These are phyloP conservation scores for Gobiocypris rarus DNA, from an alignment of 2,113 vertebrate genomes.

Conservation along the genomic window DNA sequence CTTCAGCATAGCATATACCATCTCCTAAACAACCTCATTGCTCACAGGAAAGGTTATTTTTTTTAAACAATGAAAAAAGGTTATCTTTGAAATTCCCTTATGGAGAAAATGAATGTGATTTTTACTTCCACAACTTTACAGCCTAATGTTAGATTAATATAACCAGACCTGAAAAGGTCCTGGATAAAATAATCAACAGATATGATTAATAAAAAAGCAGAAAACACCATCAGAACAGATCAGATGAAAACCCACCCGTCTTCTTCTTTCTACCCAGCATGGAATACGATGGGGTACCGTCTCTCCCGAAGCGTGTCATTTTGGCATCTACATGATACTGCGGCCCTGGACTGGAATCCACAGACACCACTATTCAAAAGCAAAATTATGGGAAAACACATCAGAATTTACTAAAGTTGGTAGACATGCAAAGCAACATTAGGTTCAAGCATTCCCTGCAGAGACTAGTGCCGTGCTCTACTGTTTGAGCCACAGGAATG, in stretches of 20 bases:
- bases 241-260: slow-evolving; percentile 58
- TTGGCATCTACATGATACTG: slow-evolving; percentile 80
- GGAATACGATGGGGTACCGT: slow-evolving; percentile 82
- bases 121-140: neutral
- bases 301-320: slow-evolving; percentile 84
- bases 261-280: slow-evolving; percentile 78
- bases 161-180: neutral
- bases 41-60: neutral
- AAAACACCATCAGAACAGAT: slow-evolving; percentile 8
- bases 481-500: neutral
- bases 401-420: neutral
- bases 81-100: neutral
- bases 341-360: slow-evolving; percentile 85
- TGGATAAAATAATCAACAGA: neutral
- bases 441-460: neutral
- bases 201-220: neutral
- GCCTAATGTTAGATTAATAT: neutral
- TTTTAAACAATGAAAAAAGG: no score
- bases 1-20: neutral
- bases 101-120: neutral
- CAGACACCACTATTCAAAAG: slow-evolving; percentile 71
- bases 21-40: neutral
- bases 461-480: neutral
- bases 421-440: neutral
- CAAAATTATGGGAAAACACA: neutral